Percentiles rank a stretch among this genome's conserved stretches.
Evolutionary conservation across 2,888 invertebrate genomes (phyloP).

Genomic region (Teinopalpus imperialis): DNA sequence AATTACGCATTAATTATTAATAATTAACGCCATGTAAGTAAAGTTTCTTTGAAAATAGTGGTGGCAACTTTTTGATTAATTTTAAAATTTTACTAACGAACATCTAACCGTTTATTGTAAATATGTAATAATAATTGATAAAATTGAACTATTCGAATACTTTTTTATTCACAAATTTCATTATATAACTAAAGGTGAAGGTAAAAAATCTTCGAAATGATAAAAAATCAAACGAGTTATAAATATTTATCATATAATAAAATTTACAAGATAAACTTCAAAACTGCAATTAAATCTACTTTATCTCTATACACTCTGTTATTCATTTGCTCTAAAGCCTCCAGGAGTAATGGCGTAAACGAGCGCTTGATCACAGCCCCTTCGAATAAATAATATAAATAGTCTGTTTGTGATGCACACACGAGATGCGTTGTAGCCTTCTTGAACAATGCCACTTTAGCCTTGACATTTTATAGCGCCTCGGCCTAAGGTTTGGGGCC

Average conservation of each 20-base stretch:
- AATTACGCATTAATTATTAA: no score
- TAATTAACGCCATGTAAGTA: no score
- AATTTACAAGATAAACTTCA: slow-evolving; percentile 18
- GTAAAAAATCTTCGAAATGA: no score
- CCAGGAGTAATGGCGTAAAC: slow-evolving; percentile 49
- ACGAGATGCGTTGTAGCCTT: slow-evolving; percentile 46
- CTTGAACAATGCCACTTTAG: slow-evolving; percentile 52
- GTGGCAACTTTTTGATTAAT: no score
- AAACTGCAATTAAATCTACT: slow-evolving; percentile 14
- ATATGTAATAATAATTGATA: no score
- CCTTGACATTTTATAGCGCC: slow-evolving; percentile 70
- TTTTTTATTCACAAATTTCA: no score
- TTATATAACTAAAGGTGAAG: no score
- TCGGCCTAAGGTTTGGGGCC: slow-evolving; percentile 41
- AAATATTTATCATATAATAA: slow-evolving; percentile 13
- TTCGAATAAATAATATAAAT: slow-evolving; percentile 58
- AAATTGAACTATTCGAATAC: no score
- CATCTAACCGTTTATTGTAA: no score
- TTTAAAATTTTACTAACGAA: no score
- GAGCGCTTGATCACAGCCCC: slow-evolving; percentile 75
- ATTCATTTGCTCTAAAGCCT: slow-evolving; percentile 52
- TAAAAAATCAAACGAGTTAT: slow-evolving; percentile 16
- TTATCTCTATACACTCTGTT: slow-evolving; percentile 41
- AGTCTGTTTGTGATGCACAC: slow-evolving; percentile 45
- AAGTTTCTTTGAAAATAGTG: no score